Conservation (phyloP, 2,113 vertebrate genomes). For the Alosa alosa region DNA sequence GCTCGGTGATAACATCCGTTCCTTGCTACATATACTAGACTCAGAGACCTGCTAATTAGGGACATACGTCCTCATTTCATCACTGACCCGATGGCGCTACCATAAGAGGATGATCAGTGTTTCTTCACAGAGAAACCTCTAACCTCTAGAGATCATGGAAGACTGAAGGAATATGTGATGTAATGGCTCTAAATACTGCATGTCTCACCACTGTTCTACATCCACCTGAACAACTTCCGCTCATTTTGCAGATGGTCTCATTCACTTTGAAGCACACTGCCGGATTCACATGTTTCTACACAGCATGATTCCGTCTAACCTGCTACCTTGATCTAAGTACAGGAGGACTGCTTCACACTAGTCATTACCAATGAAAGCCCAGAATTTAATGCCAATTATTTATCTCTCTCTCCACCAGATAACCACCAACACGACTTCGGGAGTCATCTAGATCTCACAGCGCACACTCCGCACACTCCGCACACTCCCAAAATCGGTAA, state of each 20-base stretch:
- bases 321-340: background rate
- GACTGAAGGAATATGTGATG: background rate
- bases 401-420: slow-evolving; percentile 68
- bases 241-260: background rate
- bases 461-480: slow-evolving; percentile 89
- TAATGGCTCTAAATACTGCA: background rate
- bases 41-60: background rate
- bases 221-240: background rate
- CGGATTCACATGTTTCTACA: background rate
- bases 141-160: background rate
- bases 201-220: background rate
- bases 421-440: slow-evolving; percentile 87
- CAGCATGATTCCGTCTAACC: background rate
- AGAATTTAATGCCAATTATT: background rate
- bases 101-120: background rate
- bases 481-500: slow-evolving; percentile 93
- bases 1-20: background rate
- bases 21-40: background rate
- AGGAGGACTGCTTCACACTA: background rate
- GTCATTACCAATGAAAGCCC: background rate
- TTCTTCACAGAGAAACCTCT: background rate
- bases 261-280: background rate
- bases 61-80: background rate
- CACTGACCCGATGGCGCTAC: background rate
- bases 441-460: slow-evolving; percentile 87